Percentiles rank a stretch among this genome's conserved stretches.
Conservation (phyloP, 2,113 vertebrate species). For the Balaenoptera acutorostrata region DNA sequence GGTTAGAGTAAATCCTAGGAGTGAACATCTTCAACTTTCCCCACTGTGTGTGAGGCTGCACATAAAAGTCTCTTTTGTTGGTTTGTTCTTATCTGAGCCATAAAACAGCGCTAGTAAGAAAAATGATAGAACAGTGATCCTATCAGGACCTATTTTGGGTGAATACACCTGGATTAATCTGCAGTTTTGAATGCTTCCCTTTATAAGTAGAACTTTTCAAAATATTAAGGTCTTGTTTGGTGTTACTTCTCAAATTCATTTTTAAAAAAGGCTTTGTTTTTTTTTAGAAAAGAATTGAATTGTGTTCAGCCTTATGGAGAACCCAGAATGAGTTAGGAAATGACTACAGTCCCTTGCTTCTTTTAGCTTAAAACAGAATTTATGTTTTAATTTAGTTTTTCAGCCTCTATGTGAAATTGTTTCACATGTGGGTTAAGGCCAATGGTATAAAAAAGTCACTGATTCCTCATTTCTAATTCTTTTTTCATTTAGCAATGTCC, state of each 20-base stretch:
- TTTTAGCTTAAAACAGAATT: constrained; percentile 60
- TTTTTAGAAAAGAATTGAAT: constrained; percentile 9
- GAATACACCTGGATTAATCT: background rate
- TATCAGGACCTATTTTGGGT: background rate
- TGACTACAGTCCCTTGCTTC: background rate
- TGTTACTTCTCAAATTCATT: constrained; percentile 11
- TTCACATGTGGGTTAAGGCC: constrained; percentile 59
- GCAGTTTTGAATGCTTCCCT: background rate
- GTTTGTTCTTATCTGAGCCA: background rate
- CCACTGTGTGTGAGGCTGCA: background rate
- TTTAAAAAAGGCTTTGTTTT: background rate
- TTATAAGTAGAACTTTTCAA: background rate
- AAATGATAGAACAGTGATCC: background rate
- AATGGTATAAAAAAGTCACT: constrained; percentile 57
- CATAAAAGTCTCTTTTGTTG: background rate
- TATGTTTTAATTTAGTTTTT: constrained; percentile 71
- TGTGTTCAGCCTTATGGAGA: constrained; percentile 5
- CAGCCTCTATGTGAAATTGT: constrained; percentile 55
- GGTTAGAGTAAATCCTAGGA: background rate
- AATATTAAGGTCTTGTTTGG: background rate
- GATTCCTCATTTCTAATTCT: constrained; percentile 59
- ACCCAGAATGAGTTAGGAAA: background rate
- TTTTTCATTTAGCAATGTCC: constrained; percentile 55
- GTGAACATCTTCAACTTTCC: background rate
- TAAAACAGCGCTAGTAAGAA: background rate